phyloP scores from a whole-genome alignment of 2,888 invertebrate genomes.

The Spicauda simplicius region DNA sequence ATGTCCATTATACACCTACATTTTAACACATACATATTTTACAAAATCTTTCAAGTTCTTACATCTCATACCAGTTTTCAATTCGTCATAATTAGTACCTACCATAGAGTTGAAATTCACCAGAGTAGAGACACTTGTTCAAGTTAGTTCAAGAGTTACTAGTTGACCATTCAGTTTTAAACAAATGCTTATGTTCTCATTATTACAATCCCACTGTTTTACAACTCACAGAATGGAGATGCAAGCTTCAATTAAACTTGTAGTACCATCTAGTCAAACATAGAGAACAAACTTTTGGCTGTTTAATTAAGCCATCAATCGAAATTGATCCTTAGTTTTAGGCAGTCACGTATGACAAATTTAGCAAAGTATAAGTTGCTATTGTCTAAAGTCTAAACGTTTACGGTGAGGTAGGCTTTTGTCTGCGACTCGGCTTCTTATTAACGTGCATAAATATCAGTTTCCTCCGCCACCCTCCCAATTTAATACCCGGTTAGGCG shows the following conservation, averaged over 20 bases:
- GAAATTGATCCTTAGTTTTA: conserved; percentile 28
- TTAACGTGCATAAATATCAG: conserved; percentile 81
- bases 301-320: conserved; percentile 32
- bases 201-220: conserved; percentile 15
- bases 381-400: conserved; percentile 28
- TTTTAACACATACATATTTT: too few relatives aligned
- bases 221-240: conserved; percentile 9
- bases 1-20: too few relatives aligned
- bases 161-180: conserved; percentile 14
- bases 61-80: too few relatives aligned
- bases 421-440: conserved; percentile 70
- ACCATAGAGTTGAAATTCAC: neutral
- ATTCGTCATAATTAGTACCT: too few relatives aligned
- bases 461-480: conserved; percentile 61
- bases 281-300: conserved; percentile 29
- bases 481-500: conserved; percentile 56
- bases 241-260: conserved; percentile 27
- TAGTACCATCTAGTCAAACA: conserved; percentile 28
- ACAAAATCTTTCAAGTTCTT: too few relatives aligned
- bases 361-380: conserved; percentile 41
- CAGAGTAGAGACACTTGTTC: neutral
- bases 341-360: neutral
- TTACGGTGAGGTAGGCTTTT: conserved; percentile 62
- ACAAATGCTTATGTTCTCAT: conserved; percentile 9
- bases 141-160: conserved; percentile 8